Base-by-base conservation (phyloP, 2,888 invertebrate genomes). In the Xanthorhoe spadicearia region DNA sequence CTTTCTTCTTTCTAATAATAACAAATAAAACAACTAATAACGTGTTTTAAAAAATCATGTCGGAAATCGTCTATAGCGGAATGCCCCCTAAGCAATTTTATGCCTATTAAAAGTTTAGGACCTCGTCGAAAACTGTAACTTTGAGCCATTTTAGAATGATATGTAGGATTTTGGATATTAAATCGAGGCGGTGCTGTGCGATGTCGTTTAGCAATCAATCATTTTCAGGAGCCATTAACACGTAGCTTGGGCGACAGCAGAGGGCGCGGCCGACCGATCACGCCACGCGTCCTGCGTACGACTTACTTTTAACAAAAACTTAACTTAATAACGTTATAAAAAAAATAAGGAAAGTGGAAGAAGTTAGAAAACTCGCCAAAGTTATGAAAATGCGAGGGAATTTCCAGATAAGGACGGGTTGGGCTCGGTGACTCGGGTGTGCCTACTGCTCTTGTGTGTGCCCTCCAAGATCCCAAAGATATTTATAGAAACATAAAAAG, bases 211-310 rank as follows among this genome's bases (percentile, higher is more conserved):
- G 82, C 81, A 77, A 90, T 90, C 89, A 87, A 89, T 90, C 90
- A 91, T 87, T 83, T 81, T 76, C 82, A 61, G 80, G 77, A 80
- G 83, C 86, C 84, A 88, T 89, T 90, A 90, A 77, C 79, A 81
- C 79, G 78, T 78, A 82, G 81, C 38, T 43, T 13, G 13, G 38
- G 79, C 77, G 81, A 83, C 79, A 81, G 84, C 80, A 78, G 77
- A 83, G 86, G 88, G 87, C 80, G 86, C 86, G 87, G 74, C 63
- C 85, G 86, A 73, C 55, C 46, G 61, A 55, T 87, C 90, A 90
- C 89, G 88, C 82, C 75, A 85, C 77, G 71, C 68, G 68, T 64
- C 64, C 49, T 69, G 69, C 69, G 60, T 72, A 65, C 61, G 56
- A 62, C 65, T 43, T 53, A 62, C 23, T 57, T 64, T 61, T 54